Evolutionary conservation across 2,113 vertebrate genomes (phyloP), one percentile per base, ranked within the genome.

Genomic region (Sisor rabdophorus): DNA sequence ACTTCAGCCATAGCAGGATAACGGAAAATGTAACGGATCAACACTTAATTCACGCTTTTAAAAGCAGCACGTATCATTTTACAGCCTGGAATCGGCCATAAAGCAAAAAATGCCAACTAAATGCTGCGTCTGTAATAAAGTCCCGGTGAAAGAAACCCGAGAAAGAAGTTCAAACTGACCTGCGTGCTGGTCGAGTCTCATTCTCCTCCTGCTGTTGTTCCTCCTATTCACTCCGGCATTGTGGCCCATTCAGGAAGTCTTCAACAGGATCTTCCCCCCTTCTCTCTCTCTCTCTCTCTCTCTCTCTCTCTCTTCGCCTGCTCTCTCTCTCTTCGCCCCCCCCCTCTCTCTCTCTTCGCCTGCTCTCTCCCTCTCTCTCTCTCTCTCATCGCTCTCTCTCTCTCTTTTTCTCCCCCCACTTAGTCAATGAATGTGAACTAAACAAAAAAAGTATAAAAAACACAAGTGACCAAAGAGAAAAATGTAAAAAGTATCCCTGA

Each of bases 211-310:
- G 40, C 50, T 53, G 58, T 55, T 54, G 30, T 71, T 63, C 76
- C 44, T 63, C 76, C 44, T 48, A n/a, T 26, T 11, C 30, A 20
- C 73, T 44, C 32, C 48, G 32, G 50, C 73, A 76, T 67, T 65
- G 50, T 65, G 56, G 64, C 28, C 56, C 58, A 47, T 78, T 78
- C 76, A 78, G 76, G 76, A 78, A 78, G 76, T 72, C 63, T 77
- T 77, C 28, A 40, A 20, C 68, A 58, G 54, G 60, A 22, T 60
- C 36, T 48, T 60, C 56, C 53, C 32, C 6, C 32, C 32, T 6
- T 6, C 15, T 32, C 59, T 36, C 47, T 36, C 17, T 22, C 26
- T 71, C 69, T 71, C 52, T 44, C 53, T 44, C 32, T 73, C 54
- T 48, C 54, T 53, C 48, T 32, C 68, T 55, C 68, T 71, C 24